phyloP scores from a whole-genome alignment of 2,113 vertebrate species.

The Myanophis thanlyinensis region DNA sequence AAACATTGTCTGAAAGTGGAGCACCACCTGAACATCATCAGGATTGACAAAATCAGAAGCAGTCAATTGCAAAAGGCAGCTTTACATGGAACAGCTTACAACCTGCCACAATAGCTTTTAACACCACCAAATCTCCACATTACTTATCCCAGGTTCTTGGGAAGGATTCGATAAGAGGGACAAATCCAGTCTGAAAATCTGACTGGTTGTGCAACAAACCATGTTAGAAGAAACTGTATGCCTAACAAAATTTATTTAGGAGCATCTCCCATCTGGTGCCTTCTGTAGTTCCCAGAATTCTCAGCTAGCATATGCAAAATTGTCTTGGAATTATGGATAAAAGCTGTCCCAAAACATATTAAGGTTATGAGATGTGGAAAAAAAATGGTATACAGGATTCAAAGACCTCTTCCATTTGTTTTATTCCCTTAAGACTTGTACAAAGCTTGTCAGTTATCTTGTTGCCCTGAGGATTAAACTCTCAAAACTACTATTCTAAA shows the following conservation, averaged over 20 bases:
- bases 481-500: not conserved
- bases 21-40: not conserved
- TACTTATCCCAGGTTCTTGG: not conserved
- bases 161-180: not conserved
- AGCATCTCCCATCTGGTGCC: not conserved
- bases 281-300: not conserved
- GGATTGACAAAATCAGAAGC: not conserved
- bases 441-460: not conserved
- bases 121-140: not conserved
- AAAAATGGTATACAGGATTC: not conserved
- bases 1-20: not conserved
- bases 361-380: not conserved
- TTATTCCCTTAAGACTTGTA: not conserved
- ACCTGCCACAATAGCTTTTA: not conserved
- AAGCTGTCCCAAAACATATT: not conserved
- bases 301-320: not conserved
- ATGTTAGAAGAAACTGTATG: not conserved
- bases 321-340: not conserved
- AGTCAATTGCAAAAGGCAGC: not conserved
- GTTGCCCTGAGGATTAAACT: not conserved
- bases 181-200: not conserved
- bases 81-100: not conserved
- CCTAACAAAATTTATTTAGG: not conserved
- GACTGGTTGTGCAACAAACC: not conserved
- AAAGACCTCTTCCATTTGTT: not conserved